Percentiles rank a stretch among this genome's conserved stretches.
Evolutionary conservation across 2,113 vertebrate species (phyloP).

Genomic region (Oncorhynchus kisutch): DNA sequence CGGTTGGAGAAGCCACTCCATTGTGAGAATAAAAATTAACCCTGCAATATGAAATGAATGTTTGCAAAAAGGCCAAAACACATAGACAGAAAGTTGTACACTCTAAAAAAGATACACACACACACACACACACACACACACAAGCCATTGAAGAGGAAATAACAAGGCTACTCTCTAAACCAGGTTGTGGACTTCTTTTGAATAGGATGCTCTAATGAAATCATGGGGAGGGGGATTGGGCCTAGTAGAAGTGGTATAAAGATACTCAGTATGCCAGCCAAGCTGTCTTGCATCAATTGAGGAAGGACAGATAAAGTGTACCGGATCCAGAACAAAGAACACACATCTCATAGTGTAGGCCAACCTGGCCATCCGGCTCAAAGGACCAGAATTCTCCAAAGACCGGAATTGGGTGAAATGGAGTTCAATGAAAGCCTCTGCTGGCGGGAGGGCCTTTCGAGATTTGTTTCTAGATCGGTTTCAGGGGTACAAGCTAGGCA

Average conservation of each 20-base stretch:
- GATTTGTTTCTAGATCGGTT: too few species aligned
- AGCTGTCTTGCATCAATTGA: too few species aligned
- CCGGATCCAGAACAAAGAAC: too few species aligned
- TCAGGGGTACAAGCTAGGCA: too few species aligned
- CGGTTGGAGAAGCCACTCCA: background rate
- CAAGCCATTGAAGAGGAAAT: constrained; percentile 3
- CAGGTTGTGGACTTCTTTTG: background rate
- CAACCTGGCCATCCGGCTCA: too few species aligned
- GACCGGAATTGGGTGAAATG: too few species aligned
- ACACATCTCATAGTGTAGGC: too few species aligned
- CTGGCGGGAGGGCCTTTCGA: too few species aligned
- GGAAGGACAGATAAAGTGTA: too few species aligned
- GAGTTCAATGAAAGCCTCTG: too few species aligned
- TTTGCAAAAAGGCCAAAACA: background rate
- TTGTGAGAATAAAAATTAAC: background rate
- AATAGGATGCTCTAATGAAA: background rate
- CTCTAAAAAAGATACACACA: background rate
- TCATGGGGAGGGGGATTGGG: background rate
- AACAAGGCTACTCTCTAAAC: background rate
- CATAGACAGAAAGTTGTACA: background rate
- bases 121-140: background rate
- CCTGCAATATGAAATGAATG: constrained; percentile 8
- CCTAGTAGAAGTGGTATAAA: background rate
- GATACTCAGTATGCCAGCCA: too few species aligned
- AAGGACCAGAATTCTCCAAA: too few species aligned